These are phyloP conservation scores for Nymphicus hollandicus DNA, from an alignment of 2,113 vertebrate species.

Conservation along the genomic window DNA sequence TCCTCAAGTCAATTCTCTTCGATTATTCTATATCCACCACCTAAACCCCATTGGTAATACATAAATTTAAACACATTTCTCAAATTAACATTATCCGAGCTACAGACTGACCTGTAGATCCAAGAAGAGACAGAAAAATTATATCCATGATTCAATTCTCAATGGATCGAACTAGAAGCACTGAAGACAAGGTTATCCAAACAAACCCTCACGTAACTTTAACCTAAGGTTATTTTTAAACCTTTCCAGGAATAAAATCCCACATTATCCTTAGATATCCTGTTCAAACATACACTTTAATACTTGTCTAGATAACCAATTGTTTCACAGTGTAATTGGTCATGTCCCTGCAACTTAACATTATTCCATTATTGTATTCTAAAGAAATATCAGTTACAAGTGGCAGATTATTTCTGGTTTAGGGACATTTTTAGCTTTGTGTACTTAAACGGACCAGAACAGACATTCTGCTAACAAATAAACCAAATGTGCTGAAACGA, in stretches of 20 bases:
- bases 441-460: not conserved
- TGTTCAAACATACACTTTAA: not conserved
- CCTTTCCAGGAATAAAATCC: not conserved
- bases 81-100: not conserved
- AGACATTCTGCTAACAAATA: not conserved
- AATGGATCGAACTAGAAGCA: not conserved
- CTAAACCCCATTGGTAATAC: not conserved
- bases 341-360: not conserved
- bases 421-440: not conserved
- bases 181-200: not conserved
- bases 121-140: not conserved
- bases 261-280: not conserved
- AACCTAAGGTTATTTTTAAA: not conserved
- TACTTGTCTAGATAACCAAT: not conserved
- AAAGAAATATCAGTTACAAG: not conserved
- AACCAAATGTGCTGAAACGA: not conserved
- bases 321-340: not conserved
- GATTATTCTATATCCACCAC: not conserved
- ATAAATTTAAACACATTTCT: not conserved
- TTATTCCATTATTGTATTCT: not conserved
- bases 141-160: not conserved
- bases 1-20: not conserved
- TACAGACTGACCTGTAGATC: not conserved
- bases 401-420: not conserved
- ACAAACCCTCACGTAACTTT: not conserved